These are phyloP conservation scores for Aspidiotus destructor DNA, from an alignment of 2,888 invertebrate genomes.

Conservation along the genomic window DNA sequence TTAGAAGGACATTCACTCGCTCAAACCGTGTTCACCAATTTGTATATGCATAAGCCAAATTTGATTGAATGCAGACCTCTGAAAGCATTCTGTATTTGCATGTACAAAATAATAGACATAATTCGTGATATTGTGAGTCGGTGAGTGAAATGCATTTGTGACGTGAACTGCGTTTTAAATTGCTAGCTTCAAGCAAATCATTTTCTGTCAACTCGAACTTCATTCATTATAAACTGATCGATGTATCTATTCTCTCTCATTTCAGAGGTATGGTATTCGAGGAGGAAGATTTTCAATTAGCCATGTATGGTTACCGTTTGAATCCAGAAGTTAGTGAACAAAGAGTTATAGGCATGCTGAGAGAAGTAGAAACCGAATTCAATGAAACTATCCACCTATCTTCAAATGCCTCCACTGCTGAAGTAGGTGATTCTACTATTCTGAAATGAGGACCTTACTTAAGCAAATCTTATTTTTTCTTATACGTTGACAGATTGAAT, in stretches of 20 bases:
- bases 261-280: constrained; percentile 73
- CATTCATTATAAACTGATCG: not conserved
- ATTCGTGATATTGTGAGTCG: constrained; percentile 71
- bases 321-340: constrained; percentile 72
- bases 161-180: no score
- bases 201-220: no score
- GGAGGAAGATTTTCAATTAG: constrained; percentile 93
- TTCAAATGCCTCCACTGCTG: constrained; percentile 19
- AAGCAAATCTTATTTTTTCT: not conserved
- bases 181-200: no score
- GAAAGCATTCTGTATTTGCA: constrained; percentile 74
- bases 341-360: constrained; percentile 67
- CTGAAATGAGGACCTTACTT: not conserved
- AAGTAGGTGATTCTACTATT: constrained; percentile 10
- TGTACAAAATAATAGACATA: constrained; percentile 79
- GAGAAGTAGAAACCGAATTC: constrained; percentile 85
- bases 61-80: constrained; percentile 71
- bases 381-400: constrained; percentile 39
- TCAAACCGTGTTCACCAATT: constrained; percentile 93
- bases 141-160: constrained; percentile 16
- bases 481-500: constrained; percentile 10
- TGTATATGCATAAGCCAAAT: constrained; percentile 85
- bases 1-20: constrained; percentile 92
- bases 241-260: constrained; percentile 22
- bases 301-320: constrained; percentile 79